Evolutionary conservation across 2,888 invertebrate genomes (phyloP).

Genomic region (Tethea ocularis): DNA sequence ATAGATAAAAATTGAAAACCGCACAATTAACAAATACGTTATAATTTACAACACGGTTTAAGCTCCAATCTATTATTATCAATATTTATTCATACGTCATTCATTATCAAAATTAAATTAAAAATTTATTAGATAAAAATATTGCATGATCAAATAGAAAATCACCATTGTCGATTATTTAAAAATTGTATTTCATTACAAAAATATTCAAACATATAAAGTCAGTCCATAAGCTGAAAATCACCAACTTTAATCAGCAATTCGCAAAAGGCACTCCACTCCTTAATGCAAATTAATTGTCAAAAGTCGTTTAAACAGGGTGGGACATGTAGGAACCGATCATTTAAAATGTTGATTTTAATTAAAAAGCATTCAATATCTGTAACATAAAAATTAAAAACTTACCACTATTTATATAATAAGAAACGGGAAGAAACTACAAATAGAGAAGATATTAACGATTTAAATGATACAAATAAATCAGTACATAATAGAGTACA

Average conservation of each 20-base stretch:
- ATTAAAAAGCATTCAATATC: slow-evolving; percentile 39
- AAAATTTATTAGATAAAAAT: slow-evolving; percentile 49
- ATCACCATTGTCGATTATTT: slow-evolving; percentile 34
- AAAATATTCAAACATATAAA: slow-evolving; percentile 70
- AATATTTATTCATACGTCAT: slow-evolving; percentile 29
- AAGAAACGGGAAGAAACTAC: slow-evolving; percentile 72
- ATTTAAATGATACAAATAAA: slow-evolving; percentile 40
- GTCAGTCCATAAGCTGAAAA: slow-evolving; percentile 66
- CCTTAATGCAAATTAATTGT: slow-evolving; percentile 58
- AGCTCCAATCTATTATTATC: slow-evolving; percentile 63
- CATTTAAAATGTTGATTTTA: slow-evolving; percentile 47
- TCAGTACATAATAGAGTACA: slow-evolving; percentile 44
- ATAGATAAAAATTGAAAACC: slow-evolving; percentile 49
- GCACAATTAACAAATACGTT: slow-evolving; percentile 56
- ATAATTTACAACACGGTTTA: slow-evolving; percentile 57
- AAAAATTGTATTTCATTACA: slow-evolving; percentile 50
- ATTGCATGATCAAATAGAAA: slow-evolving; percentile 50
- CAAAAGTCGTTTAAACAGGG: slow-evolving; percentile 28
- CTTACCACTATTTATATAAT: slow-evolving; percentile 56
- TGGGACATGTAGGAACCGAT: slow-evolving; percentile 32
- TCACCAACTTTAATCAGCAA: slow-evolving; percentile 53
- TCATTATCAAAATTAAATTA: slow-evolving; percentile 26
- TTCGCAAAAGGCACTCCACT: slow-evolving; percentile 78
- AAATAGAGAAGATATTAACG: slow-evolving; percentile 56
- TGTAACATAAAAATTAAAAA: slow-evolving; percentile 31